Percentiles rank a stretch among this genome's conserved stretches.
Conservation (phyloP, 2,888 invertebrate species). For the Pandemis cinnamomeana region DNA sequence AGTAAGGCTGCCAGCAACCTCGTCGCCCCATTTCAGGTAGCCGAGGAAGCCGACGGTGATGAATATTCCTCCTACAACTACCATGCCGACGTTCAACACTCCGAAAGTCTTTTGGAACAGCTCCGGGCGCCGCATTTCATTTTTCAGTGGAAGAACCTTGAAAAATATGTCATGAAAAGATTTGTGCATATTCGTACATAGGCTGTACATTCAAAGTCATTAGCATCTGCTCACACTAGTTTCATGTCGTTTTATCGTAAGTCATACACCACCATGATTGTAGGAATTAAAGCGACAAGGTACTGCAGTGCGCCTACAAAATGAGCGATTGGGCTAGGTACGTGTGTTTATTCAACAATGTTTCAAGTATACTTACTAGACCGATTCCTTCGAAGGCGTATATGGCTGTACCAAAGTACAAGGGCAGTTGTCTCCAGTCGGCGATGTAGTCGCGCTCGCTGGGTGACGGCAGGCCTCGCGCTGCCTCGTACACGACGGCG, state of each 20-base stretch:
- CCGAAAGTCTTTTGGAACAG: constrained; percentile 92
- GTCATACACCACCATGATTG: not conserved
- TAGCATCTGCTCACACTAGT: not conserved
- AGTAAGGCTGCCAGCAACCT: constrained; percentile 93
- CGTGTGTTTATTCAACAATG: constrained; percentile 14
- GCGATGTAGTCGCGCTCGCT: constrained; percentile 86
- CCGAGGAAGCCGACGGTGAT: constrained; percentile 93
- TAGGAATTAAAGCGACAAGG: not conserved
- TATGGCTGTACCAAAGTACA: constrained; percentile 98
- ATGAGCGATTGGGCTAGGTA: not conserved
- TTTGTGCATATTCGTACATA: not conserved
- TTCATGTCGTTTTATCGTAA: not conserved
- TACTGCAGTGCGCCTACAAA: not conserved
- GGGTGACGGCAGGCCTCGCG: constrained; percentile 88
- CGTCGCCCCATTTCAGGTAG: constrained; percentile 94
- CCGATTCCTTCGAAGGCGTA: constrained; percentile 99
- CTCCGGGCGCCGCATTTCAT: constrained; percentile 93
- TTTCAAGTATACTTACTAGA: constrained; percentile 84
- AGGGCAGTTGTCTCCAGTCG: constrained; percentile 87
- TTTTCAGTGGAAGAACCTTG: constrained; percentile 96
- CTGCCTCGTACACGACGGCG: constrained; percentile 90
- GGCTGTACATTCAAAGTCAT: not conserved
- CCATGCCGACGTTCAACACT: constrained; percentile 95
- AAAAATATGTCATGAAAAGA: not conserved
- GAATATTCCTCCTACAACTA: constrained; percentile 90